Conservation (phyloP, 2,797 vertebrate species). For the Chelmon rostratus region DNA sequence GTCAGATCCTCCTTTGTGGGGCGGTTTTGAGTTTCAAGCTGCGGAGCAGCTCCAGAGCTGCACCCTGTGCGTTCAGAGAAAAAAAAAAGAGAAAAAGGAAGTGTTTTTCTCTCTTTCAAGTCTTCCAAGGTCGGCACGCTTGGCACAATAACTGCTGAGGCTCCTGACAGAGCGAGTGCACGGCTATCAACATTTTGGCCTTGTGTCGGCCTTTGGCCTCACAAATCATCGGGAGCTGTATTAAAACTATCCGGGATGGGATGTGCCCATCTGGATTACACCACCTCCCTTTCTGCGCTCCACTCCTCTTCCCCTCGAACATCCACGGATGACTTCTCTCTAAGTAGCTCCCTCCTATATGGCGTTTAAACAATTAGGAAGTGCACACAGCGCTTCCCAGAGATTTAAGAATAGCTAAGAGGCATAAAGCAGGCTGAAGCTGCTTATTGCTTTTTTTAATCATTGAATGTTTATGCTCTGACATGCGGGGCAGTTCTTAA, state of each 20-base stretch:
- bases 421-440: not conserved
- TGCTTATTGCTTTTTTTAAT: conserved; percentile 38
- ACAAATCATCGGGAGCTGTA: conserved; percentile 58
- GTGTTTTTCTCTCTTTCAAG: not conserved
- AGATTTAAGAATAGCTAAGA: conserved; percentile 39
- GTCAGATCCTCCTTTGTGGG: not conserved
- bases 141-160: conserved; percentile 56
- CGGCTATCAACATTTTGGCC: conserved; percentile 62
- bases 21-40: not conserved
- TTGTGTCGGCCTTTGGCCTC: conserved; percentile 43
- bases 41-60: conserved; percentile 3
- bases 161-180: conserved; percentile 59
- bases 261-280: conserved; percentile 37
- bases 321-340: conserved; percentile 39
- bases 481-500: not conserved
- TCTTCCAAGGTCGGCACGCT: conserved; percentile 56
- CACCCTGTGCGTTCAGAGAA: not conserved
- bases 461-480: conserved; percentile 15
- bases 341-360: conserved; percentile 20
- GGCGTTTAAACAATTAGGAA: conserved; percentile 48
- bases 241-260: conserved; percentile 29
- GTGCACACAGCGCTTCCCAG: conserved; percentile 1
- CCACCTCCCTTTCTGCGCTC: not conserved
- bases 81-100: not conserved
- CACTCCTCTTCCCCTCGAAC: conserved; percentile 15